phyloP scores from a whole-genome alignment of 2,113 vertebrate species.

The Eretmochelys imbricata region DNA sequence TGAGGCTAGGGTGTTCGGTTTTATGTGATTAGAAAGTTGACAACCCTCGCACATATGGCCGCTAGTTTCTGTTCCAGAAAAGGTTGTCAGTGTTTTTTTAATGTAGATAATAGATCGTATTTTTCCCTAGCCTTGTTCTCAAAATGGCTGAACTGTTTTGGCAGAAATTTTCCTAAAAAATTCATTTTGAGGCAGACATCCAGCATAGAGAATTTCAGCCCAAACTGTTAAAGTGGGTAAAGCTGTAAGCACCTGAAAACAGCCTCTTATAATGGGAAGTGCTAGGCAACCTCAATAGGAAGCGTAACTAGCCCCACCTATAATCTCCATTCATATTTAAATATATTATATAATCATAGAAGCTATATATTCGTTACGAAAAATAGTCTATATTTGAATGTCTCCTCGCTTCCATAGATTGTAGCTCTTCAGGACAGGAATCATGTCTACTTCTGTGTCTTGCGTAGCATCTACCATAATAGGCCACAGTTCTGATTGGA shows the following conservation, averaged over 20 bases:
- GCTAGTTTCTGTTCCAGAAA: neutral
- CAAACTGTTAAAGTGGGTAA: neutral
- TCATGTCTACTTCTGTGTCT: neutral
- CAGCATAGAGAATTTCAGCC: neutral
- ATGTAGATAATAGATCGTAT: neutral
- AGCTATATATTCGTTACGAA: no score
- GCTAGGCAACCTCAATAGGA: neutral
- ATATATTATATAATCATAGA: accelerated
- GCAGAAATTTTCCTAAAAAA: neutral
- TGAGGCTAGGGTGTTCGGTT: no score
- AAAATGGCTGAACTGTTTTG: neutral
- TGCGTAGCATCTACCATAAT: neutral
- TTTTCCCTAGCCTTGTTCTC: neutral
- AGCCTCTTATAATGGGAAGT: neutral
- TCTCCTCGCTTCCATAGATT: no score
- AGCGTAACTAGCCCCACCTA: neutral
- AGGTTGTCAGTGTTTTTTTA: neutral
- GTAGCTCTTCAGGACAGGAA: neutral
- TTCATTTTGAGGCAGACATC: neutral
- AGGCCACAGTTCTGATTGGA: accelerated
- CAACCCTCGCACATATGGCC: no score
- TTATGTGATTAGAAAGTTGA: no score
- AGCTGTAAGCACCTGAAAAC: neutral
- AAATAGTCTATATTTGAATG: no score
- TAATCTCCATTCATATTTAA: neutral